Evolutionary conservation across 1,140 invertebrate genomes (phyloP).

Genomic region (Anastrepha ludens): DNA sequence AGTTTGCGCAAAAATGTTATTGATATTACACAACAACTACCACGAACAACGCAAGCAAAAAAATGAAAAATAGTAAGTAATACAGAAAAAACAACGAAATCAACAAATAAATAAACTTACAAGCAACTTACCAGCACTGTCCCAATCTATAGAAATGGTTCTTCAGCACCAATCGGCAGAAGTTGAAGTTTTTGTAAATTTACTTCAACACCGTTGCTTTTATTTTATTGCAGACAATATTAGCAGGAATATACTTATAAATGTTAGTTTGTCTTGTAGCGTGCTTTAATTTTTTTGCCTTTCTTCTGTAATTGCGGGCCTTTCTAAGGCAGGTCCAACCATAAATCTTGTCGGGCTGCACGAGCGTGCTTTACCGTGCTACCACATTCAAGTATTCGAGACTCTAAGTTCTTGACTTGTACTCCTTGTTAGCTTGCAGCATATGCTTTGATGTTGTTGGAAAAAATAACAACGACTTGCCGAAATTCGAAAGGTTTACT

Average conservation of each 20-base stretch:
- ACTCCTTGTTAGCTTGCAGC: neutral
- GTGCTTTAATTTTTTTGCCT: neutral
- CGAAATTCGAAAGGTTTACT: neutral
- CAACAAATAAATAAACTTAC: too few species aligned
- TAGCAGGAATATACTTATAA: neutral
- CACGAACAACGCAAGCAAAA: neutral
- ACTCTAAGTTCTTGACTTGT: neutral
- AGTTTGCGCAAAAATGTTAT: constrained; percentile 57
- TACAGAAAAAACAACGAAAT: too few species aligned
- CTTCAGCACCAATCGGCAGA: too few species aligned
- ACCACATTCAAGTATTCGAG: neutral
- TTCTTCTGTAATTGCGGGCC: neutral
- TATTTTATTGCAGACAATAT: neutral
- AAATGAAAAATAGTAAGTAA: neutral
- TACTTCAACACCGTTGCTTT: neutral
- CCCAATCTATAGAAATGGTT: too few species aligned
- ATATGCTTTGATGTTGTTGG: neutral
- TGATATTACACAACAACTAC: constrained; percentile 24
- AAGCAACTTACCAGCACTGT: too few species aligned
- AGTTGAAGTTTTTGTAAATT: neutral
- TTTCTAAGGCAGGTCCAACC: neutral
- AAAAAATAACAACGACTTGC: neutral
- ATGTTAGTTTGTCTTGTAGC: neutral
- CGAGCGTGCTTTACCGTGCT: neutral
- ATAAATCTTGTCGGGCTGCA: neutral